phyloP scores from a whole-genome alignment of 2,888 invertebrate species.

The Melinaea marsaeus region DNA sequence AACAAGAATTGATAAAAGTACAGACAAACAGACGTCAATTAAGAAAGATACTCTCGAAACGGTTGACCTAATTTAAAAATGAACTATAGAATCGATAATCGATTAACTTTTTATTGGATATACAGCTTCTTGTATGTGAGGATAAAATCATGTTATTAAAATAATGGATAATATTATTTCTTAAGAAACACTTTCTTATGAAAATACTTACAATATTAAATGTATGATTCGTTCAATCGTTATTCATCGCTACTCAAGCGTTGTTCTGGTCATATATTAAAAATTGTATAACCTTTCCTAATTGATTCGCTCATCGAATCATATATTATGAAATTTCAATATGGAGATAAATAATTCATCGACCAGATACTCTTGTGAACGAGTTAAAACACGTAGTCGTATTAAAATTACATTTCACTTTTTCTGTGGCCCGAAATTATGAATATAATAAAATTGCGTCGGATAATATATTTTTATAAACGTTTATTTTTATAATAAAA shows the following conservation, averaged over 20 bases:
- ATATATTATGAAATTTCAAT: background rate
- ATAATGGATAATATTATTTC: no score
- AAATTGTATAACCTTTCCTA: conserved; percentile 1
- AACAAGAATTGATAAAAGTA: no score
- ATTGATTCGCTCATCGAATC: background rate
- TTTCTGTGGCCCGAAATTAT: background rate
- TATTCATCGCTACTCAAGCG: conserved; percentile 18
- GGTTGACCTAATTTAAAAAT: no score
- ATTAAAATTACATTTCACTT: conserved; percentile 1
- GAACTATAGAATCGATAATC: no score
- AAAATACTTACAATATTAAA: background rate
- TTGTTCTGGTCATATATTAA: conserved; percentile 22
- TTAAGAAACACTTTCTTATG: no score
- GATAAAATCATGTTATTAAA: no score
- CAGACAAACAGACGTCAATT: no score
- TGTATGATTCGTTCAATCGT: conserved; percentile 27
- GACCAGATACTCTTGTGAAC: background rate
- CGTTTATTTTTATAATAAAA: background rate
- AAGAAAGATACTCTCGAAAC: no score
- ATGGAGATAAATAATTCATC: background rate
- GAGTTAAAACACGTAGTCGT: background rate
- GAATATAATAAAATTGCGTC: background rate
- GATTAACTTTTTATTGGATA: no score
- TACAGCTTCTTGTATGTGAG: no score
- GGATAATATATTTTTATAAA: no score